Conservation (phyloP, 2,888 invertebrate species). For the Drosophila mayaguana region DNA sequence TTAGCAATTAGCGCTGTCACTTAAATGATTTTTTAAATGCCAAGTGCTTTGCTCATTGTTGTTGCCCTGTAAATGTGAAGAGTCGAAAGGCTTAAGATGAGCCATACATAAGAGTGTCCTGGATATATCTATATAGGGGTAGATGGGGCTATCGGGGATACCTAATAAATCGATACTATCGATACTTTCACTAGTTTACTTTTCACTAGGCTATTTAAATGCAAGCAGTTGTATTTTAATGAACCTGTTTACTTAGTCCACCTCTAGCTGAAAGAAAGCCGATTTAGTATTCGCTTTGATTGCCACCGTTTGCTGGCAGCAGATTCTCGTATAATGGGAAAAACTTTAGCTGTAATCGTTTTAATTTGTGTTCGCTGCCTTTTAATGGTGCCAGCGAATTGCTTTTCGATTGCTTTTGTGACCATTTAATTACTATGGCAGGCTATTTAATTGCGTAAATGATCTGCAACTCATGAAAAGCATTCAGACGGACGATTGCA, state of each 20-base stretch:
- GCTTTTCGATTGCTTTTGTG: slow-evolving; percentile 60
- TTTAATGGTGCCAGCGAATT: slow-evolving; percentile 67
- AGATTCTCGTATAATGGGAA: slow-evolving; percentile 28
- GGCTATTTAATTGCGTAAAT: slow-evolving; percentile 41
- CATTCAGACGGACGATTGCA: no score
- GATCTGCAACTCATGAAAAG: no score
- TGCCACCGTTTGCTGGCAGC: slow-evolving; percentile 29
- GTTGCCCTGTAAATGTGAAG: slow-evolving; percentile 8
- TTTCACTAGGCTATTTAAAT: neutral
- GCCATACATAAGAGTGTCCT: no score
- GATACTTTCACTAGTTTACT: neutral
- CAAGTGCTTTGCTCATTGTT: slow-evolving; percentile 17
- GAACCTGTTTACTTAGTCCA: slow-evolving; percentile 30
- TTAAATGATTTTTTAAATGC: slow-evolving; percentile 54
- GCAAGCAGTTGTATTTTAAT: neutral
- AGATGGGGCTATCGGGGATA: neutral
- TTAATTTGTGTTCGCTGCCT: slow-evolving; percentile 71
- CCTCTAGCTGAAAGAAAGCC: slow-evolving; percentile 36
- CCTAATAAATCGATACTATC: neutral
- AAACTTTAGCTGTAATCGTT: slow-evolving; percentile 55
- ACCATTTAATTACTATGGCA: slow-evolving; percentile 57
- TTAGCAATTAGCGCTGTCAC: slow-evolving; percentile 66
- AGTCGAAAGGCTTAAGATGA: neutral
- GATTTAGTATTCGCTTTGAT: slow-evolving; percentile 5
- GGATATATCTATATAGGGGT: no score